These are phyloP conservation scores for Alexandromys fortis DNA, from an alignment of 2,113 vertebrate genomes.

Conservation along the genomic window DNA sequence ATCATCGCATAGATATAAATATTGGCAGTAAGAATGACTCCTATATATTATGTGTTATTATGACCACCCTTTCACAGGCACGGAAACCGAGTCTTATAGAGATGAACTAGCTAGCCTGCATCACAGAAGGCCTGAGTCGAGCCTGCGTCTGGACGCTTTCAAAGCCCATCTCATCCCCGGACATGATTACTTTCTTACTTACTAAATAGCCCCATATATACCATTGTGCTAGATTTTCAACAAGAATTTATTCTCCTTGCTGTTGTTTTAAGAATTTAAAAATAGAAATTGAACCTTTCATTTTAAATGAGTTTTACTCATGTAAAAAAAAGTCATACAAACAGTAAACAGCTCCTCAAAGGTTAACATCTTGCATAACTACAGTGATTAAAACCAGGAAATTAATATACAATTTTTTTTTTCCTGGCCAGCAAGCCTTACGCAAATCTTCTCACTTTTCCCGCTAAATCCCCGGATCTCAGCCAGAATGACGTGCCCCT, in stretches of 20 bases:
- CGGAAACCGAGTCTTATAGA: neutral
- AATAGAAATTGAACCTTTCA: neutral
- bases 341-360: neutral
- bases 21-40: neutral
- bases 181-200: neutral
- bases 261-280: neutral
- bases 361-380: neutral
- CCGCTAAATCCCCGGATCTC: neutral
- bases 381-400: conserved; percentile 6
- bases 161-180: neutral
- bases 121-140: neutral
- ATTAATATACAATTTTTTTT: neutral
- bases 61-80: neutral
- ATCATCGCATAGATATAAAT: neutral
- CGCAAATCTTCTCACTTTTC: neutral
- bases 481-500: neutral
- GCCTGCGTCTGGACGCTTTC: neutral
- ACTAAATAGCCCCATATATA: neutral
- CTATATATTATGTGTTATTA: neutral
- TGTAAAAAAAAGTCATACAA: neutral
- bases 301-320: conserved; percentile 34
- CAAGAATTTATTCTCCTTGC: neutral
- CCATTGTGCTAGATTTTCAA: neutral
- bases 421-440: neutral
- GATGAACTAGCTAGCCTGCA: neutral